Conservation (phyloP, 2,113 vertebrate genomes). For the Gymnocephalus cernua region DNA sequence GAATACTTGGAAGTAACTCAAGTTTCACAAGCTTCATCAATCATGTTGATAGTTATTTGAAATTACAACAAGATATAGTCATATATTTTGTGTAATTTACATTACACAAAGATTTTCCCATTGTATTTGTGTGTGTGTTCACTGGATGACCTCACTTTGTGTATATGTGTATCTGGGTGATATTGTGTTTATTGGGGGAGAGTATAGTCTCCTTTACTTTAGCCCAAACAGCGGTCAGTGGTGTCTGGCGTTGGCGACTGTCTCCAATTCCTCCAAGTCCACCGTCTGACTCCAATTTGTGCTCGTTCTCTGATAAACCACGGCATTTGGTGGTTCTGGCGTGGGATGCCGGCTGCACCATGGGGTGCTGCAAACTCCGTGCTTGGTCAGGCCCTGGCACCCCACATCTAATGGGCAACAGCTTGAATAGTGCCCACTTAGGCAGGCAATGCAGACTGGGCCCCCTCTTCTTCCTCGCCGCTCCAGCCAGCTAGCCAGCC, state of each 20-base stretch:
- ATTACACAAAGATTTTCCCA: neutral
- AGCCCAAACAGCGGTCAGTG: constrained; percentile 65
- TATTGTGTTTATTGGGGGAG: constrained; percentile 42
- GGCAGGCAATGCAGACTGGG: constrained; percentile 78
- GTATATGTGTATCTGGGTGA: constrained; percentile 6
- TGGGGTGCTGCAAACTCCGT: constrained; percentile 86
- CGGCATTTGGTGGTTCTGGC: constrained; percentile 89
- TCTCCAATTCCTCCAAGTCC: constrained; percentile 81
- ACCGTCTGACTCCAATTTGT: constrained; percentile 86
- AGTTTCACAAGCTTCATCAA: neutral
- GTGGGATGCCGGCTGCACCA: constrained; percentile 79
- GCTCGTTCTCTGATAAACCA: constrained; percentile 83
- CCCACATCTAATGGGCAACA: constrained; percentile 88
- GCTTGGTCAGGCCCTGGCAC: constrained; percentile 84
- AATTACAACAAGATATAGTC: neutral
- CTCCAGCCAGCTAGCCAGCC: constrained; percentile 79
- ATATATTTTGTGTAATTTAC: neutral
- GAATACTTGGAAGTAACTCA: neutral
- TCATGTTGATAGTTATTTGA: neutral
- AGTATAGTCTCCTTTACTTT: constrained; percentile 45
- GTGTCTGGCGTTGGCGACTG: constrained; percentile 68
- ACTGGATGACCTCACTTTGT: neutral
- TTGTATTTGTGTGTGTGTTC: neutral
- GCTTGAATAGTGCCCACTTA: constrained; percentile 91
- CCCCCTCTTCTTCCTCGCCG: constrained; percentile 74